A percentile compares a stretch with the other conserved stretches of the same genome.
These are phyloP conservation scores for Uloborus diversus DNA, from an alignment of 1,140 invertebrate species.

Conservation along the genomic window DNA sequence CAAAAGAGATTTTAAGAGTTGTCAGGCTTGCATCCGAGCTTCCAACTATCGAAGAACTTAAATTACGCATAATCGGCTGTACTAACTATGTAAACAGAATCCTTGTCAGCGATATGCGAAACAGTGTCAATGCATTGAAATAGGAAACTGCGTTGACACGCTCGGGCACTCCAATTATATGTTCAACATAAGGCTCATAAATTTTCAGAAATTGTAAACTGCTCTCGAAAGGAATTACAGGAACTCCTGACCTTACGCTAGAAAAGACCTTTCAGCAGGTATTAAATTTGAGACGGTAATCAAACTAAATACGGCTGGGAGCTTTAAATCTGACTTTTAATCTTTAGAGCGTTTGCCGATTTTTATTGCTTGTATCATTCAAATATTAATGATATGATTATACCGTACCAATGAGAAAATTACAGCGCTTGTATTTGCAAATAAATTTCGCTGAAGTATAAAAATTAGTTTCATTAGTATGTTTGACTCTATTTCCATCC, in stretches of 20 bases:
- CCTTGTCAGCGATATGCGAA: slow-evolving; percentile 27
- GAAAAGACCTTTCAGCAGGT: not conserved
- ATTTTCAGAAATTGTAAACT: slow-evolving; percentile 27
- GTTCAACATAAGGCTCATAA: slow-evolving; percentile 30
- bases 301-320: too few species aligned
- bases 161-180: slow-evolving; percentile 21
- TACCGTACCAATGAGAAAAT: too few species aligned
- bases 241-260: slow-evolving; percentile 12
- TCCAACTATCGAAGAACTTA: slow-evolving; percentile 4
- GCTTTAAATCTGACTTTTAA: too few species aligned
- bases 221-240: slow-evolving; percentile 5
- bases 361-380: too few species aligned
- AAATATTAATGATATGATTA: too few species aligned
- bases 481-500: too few species aligned
- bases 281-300: slow-evolving; percentile 28
- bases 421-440: too few species aligned
- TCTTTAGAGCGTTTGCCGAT: too few species aligned
- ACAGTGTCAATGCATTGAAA: slow-evolving; percentile 26
- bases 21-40: too few species aligned
- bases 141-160: slow-evolving; percentile 16
- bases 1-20: too few species aligned
- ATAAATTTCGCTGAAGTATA: too few species aligned
- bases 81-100: slow-evolving; percentile 37
- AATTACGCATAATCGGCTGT: slow-evolving; percentile 41
- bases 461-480: too few species aligned